phyloP scores from a whole-genome alignment of 2,888 invertebrate genomes.

The Drosophila birchii region DNA sequence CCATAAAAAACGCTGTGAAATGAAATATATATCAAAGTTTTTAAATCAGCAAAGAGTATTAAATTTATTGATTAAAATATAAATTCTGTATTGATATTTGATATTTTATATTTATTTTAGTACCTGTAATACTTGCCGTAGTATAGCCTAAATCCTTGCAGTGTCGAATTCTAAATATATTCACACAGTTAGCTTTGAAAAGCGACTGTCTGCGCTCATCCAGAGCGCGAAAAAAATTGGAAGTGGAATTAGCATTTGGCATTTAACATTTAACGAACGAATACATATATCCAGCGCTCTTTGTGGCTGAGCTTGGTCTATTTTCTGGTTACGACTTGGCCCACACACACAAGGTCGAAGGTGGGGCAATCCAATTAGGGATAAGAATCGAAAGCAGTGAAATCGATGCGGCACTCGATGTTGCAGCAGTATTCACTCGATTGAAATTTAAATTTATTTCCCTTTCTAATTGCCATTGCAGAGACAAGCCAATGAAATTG shows the following conservation, averaged over 20 bases:
- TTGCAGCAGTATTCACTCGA: constrained; percentile 14
- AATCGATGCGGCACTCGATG: constrained; percentile 33
- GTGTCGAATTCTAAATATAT: constrained; percentile 27
- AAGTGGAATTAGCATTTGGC: constrained; percentile 72
- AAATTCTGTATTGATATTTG: too few species aligned
- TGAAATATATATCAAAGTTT: neutral
- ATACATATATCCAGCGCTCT: constrained; percentile 19
- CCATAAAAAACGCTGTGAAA: neutral
- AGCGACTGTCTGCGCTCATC: constrained; percentile 55
- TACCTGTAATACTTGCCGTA: neutral
- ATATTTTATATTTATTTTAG: too few species aligned
- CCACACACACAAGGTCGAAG: constrained; percentile 60
- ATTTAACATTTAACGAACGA: constrained; percentile 54
- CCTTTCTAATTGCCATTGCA: constrained; percentile 50
- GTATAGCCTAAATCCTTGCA: neutral
- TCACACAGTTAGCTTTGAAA: constrained; percentile 24
- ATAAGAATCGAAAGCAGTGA: constrained; percentile 54
- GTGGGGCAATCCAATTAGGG: constrained; percentile 75
- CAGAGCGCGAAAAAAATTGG: constrained; percentile 54
- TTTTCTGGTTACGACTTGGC: constrained; percentile 16
- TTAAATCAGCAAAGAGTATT: neutral
- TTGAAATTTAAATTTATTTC: constrained; percentile 24
- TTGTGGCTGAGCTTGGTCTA: constrained; percentile 20
- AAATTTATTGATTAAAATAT: neutral
- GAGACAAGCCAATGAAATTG: constrained; percentile 66